Percentiles rank a stretch among this genome's conserved stretches.
Evolutionary conservation across 1,140 invertebrate species (phyloP).

Genomic region (Trichogramma pretiosum): DNA sequence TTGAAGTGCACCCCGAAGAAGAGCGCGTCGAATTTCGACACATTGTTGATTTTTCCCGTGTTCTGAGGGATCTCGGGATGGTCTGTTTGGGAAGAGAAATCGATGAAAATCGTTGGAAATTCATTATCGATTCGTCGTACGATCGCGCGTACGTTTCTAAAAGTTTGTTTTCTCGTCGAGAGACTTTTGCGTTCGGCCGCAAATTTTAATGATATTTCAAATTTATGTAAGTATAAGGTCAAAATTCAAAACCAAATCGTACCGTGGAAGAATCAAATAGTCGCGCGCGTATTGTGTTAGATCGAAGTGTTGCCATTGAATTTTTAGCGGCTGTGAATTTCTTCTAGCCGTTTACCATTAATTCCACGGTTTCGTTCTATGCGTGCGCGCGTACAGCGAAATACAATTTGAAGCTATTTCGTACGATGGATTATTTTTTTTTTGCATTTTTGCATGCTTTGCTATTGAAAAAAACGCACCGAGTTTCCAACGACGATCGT

Average conservation of each 20-base stretch:
- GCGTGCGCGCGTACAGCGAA: not conserved
- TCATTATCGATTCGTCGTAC: not conserved
- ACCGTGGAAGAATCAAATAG: too few relatives aligned
- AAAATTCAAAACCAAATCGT: too few relatives aligned
- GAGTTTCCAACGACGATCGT: slow-evolving; percentile 65
- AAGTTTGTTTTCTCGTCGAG: too few relatives aligned
- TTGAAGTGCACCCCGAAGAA: slow-evolving; percentile 77
- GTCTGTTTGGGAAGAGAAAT: slow-evolving; percentile 37
- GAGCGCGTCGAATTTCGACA: slow-evolving; percentile 73
- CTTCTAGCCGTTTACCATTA: not conserved
- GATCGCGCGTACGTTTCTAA: not conserved
- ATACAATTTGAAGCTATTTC: slow-evolving; percentile 4
- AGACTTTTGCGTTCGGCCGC: too few relatives aligned
- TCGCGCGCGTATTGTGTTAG: too few relatives aligned
- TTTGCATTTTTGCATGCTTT: too few relatives aligned
- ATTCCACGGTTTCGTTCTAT: not conserved
- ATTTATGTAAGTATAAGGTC: too few relatives aligned
- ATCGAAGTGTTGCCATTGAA: too few relatives aligned
- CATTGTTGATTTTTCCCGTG: slow-evolving; percentile 70
- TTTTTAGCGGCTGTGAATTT: too few relatives aligned
- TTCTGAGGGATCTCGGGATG: slow-evolving; percentile 62
- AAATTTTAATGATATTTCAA: too few relatives aligned
- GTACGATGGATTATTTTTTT: too few relatives aligned
- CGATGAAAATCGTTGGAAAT: not conserved
- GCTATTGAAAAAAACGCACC: slow-evolving; percentile 41